These are phyloP conservation scores for Dolomedes plantarius DNA, from an alignment of 2,888 invertebrate genomes.

Conservation along the genomic window DNA sequence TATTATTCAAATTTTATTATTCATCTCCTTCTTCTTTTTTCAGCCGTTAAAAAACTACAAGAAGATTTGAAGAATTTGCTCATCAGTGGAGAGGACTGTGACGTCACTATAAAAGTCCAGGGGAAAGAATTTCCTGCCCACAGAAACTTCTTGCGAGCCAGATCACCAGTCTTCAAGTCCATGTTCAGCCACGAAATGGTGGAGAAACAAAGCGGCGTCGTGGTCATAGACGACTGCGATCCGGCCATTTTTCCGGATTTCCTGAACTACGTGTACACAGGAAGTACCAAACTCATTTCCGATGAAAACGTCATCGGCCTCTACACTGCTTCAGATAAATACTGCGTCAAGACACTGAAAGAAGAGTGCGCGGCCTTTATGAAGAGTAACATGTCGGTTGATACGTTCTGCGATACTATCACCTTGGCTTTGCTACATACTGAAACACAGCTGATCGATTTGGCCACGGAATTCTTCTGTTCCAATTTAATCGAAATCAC, in stretches of 20 bases:
- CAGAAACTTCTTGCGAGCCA: background rate
- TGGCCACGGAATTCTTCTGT: background rate
- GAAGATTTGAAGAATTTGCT: background rate
- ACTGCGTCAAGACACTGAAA: background rate
- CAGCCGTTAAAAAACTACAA: background rate
- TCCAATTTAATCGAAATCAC: background rate
- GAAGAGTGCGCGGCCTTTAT: background rate
- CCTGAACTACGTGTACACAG: background rate
- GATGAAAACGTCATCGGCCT: background rate
- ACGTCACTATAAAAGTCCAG: background rate
- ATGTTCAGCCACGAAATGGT: background rate
- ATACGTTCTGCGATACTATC: too few species aligned
- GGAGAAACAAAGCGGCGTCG: background rate
- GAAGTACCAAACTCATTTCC: background rate
- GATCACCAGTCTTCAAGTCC: background rate
- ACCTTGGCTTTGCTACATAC: background rate
- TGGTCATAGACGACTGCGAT: background rate
- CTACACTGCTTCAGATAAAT: background rate
- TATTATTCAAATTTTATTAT: too few species aligned
- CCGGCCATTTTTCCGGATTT: background rate
- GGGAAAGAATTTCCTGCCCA: background rate
- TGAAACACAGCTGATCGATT: background rate
- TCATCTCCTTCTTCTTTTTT: background rate
- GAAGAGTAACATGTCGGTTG: background rate
- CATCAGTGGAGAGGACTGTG: background rate